Conservation (phyloP, 2,888 invertebrate species). For the Cheiracanthium punctorium region DNA sequence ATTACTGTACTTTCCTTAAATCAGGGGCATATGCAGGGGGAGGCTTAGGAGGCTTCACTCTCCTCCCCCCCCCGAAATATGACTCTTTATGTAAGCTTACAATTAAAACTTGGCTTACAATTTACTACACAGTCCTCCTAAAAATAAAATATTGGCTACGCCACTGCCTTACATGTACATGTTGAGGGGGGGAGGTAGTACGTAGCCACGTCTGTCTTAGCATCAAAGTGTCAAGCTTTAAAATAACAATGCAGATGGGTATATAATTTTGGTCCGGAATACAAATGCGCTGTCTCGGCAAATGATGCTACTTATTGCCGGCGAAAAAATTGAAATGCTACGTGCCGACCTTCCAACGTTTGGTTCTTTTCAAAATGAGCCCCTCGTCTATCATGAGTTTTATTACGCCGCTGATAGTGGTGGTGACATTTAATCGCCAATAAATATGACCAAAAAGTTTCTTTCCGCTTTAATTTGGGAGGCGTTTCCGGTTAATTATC, state of each 20-base stretch:
- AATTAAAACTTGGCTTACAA: too few relatives aligned
- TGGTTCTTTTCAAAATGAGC: background rate
- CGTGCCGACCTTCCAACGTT: slow-evolving; percentile 25
- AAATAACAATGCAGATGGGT: slow-evolving; percentile 36
- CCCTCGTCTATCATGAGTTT: slow-evolving; percentile 58
- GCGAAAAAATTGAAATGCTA: slow-evolving; percentile 36
- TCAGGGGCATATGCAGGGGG: too few relatives aligned
- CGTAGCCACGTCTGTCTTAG: too few relatives aligned
- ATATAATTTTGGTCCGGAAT: slow-evolving; percentile 49
- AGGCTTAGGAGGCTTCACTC: too few relatives aligned
- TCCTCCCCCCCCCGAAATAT: too few relatives aligned
- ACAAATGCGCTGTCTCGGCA: slow-evolving; percentile 36
- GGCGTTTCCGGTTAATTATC: slow-evolving; percentile 3
- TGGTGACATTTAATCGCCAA: slow-evolving; percentile 60
- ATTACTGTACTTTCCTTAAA: too few relatives aligned
- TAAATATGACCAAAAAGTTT: slow-evolving; percentile 59
- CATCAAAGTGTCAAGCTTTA: slow-evolving; percentile 42
- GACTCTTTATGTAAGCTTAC: too few relatives aligned
- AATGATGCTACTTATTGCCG: slow-evolving; percentile 10
- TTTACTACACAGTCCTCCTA: too few relatives aligned
- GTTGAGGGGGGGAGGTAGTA: too few relatives aligned
- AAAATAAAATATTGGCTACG: too few relatives aligned
- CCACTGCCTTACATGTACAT: too few relatives aligned
- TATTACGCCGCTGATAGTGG: slow-evolving; percentile 54
- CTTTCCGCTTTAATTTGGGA: slow-evolving; percentile 33